These are phyloP conservation scores for Phacellophora camtschatica DNA, from an alignment of 30 jellyfish, hydroid and myxozoan species.

Conservation along the genomic window DNA sequence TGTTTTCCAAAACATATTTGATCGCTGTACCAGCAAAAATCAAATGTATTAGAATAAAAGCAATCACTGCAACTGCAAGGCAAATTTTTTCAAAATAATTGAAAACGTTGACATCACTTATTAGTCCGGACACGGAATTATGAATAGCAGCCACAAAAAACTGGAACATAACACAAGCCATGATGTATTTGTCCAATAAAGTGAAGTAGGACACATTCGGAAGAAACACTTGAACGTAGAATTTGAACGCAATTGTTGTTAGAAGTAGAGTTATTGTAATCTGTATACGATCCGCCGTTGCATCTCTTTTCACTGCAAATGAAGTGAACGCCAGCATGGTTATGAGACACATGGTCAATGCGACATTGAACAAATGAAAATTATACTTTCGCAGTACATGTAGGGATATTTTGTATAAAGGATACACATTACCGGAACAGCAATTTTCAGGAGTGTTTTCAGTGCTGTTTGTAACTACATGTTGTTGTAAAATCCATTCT, in stretches of 20 bases:
- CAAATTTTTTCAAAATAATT: conserved; percentile 7
- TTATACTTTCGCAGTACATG: conserved; percentile 49
- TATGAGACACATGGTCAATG: conserved; percentile 44
- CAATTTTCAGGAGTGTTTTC: conserved; percentile 24
- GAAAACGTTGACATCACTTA: background rate
- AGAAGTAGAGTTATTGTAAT: conserved; percentile 39
- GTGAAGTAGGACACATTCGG: conserved; percentile 60
- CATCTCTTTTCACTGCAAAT: conserved; percentile 34
- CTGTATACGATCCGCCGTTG: conserved; percentile 39
- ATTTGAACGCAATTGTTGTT: conserved; percentile 52
- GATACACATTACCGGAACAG: conserved; percentile 30
- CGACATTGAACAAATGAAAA: conserved; percentile 25
- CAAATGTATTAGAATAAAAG: conserved; percentile 2
- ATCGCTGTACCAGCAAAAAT: conserved; percentile 1
- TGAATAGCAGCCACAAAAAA: conserved; percentile 46
- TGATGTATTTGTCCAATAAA: conserved; percentile 36
- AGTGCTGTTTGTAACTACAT: conserved; percentile 23
- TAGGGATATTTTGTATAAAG: conserved; percentile 24
- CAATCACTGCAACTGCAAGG: conserved; percentile 2
- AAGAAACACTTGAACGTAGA: conserved; percentile 35
- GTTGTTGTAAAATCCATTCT: conserved; percentile 31
- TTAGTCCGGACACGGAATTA: conserved; percentile 40
- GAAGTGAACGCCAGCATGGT: conserved; percentile 50
- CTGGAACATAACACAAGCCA: conserved; percentile 37
- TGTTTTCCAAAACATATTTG: background rate